Conservation (phyloP, 2,113 vertebrate species). For the Irena cyanogastra region DNA sequence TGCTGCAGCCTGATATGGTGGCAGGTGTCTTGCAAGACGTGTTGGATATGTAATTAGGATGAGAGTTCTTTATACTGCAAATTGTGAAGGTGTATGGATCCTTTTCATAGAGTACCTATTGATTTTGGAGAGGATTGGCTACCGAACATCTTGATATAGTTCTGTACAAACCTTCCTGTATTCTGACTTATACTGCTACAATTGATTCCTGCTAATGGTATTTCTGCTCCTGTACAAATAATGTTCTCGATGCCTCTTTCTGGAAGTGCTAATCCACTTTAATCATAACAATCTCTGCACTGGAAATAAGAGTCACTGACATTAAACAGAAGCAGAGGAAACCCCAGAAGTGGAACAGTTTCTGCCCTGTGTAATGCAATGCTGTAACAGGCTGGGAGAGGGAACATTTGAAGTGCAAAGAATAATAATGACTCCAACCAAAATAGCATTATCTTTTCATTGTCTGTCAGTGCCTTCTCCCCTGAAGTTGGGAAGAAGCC, state of each 20-base stretch:
- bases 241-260: background rate
- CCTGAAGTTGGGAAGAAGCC: background rate
- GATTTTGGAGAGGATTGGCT: background rate
- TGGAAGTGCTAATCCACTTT: background rate
- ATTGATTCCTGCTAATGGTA: background rate
- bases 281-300: background rate
- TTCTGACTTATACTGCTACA: background rate
- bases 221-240: background rate
- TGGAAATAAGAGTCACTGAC: background rate
- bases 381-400: background rate
- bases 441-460: background rate
- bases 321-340: background rate
- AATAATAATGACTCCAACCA: background rate
- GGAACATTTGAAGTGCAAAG: background rate
- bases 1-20: background rate
- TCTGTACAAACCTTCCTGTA: background rate
- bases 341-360: background rate
- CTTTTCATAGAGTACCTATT: background rate
- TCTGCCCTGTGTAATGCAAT: background rate
- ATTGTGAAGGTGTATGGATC: rapidly evolving
- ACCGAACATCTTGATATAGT: background rate
- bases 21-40: background rate
- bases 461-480: background rate
- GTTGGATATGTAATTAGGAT: background rate
- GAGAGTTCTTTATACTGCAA: background rate